Evolutionary conservation across 2,113 vertebrate genomes (phyloP), one percentile per base, ranked within the genome.

Genomic region (Clupea harengus): DNA sequence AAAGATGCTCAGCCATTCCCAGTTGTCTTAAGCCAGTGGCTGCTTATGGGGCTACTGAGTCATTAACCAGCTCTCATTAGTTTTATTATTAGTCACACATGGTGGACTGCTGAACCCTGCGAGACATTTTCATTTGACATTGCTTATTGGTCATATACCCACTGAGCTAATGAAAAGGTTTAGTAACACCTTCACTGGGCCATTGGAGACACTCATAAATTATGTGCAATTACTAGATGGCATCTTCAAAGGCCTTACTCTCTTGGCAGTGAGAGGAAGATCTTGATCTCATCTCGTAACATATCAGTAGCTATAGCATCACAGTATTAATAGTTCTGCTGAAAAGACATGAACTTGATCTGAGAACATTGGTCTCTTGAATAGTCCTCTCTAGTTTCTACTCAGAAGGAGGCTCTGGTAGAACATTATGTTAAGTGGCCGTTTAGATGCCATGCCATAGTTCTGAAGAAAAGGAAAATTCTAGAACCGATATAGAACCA

Each of bases 61-160:
- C 72, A 78, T 78, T 78, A 78, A 78, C 28, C 72, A 78, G 1
- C 72, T 17, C 32, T 32, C 72, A 78, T 78, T 78, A 78, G 10
- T 39, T 17, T 78, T 78, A 78, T 32, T 78, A 78, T 78, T 78
- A 78, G 72, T 78, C 72, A 78, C 72, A 78, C 72, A 32, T 78
- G 72, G 25, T 39, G 28, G 32, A 17, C 28, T 10, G 72, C 72
- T 15, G 28, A 11, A 78, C 25, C 72, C 28, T 10, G 28, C 28
- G 72, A 78, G 72, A 78, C 72, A 13, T 78, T 78, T 78, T 78
- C 72, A 78, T 78, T 44, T 78, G 72, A 78, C 72, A 39, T 13
- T 78, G 72, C 72, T 39, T 78, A 78, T 78, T 32, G 72, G 72
- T 78, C 72, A 78, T 78, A 32, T 5, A 17, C 13, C 72, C 72